Evolutionary conservation across 2,113 vertebrate species (phyloP).

Genomic region (Heliornis fulica): DNA sequence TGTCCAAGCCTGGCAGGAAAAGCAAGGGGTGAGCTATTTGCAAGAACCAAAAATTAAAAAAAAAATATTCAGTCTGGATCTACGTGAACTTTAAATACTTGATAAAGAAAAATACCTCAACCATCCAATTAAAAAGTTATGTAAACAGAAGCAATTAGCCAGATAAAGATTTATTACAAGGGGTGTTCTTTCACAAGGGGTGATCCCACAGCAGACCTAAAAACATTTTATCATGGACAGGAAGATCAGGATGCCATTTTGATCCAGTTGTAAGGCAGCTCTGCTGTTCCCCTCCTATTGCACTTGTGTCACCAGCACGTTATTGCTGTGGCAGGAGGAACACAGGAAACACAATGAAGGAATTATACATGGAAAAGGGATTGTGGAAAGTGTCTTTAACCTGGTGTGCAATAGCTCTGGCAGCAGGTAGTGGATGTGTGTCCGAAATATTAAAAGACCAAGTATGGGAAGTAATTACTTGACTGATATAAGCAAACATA

Average conservation of each 20-base stretch:
- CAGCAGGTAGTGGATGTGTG: neutral
- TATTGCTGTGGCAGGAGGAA: neutral
- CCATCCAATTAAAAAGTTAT: neutral
- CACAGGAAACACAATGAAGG: neutral
- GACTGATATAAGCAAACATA: neutral
- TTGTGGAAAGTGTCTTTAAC: neutral
- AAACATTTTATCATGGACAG: neutral
- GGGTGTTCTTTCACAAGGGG: neutral
- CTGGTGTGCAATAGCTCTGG: neutral
- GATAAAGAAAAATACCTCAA: neutral
- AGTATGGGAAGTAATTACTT: neutral
- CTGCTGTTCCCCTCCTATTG: neutral
- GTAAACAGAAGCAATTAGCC: neutral
- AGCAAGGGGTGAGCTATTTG: neutral
- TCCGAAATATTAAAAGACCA: neutral
- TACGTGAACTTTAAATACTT: neutral
- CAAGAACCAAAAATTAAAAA: neutral
- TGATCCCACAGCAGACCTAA: neutral
- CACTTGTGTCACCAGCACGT: neutral
- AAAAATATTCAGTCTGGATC: neutral
- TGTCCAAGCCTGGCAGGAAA: neutral
- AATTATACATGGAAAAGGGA: neutral
- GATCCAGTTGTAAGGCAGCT: neutral
- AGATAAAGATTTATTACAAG: neutral
- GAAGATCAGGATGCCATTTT: neutral